Base-by-base conservation (phyloP, 1,140 invertebrate species). In the Halyomorpha halys region DNA sequence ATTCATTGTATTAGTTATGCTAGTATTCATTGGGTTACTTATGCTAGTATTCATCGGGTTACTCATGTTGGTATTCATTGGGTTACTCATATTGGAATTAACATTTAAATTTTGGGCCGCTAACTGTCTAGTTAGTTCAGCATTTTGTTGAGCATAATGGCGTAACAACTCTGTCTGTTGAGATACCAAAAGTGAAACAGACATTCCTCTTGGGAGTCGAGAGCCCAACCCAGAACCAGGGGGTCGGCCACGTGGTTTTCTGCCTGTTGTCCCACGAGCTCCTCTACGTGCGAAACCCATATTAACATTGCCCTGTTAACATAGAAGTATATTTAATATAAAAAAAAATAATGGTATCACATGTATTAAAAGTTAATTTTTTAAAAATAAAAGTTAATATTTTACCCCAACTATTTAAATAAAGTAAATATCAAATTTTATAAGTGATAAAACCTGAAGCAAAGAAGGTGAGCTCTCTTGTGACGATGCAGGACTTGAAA, bases 171-270 rank as follows among this genome's bases (percentile, higher is more conserved):
- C 30, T 4, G 30, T 34, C 18, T 60, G 27, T 19, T 30, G 59
- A 5, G 59, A 61, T 5, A 61, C n/a, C 4, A 61, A 39, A 14
- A 25, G 25, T 27, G 30, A 45, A 19, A 39, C 44, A 18, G 30
- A 16, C 59, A 45, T 61, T 61, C 45, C 45, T n/a, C 51, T 53
- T n/a, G 62, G 62, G 3, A 63, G 13, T 2, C 62, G 62, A 18
- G 62, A 44, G 4, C 21, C 25, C 8, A n/a, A 18, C 3, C 62
- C 19, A 27, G 62, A 54, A 27, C 44, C 44, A 30, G 62, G 62
- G 1, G 62, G 62, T n/a, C 62, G 21, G 9, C 62, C 62, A n/a
- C 62, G 47, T 23, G 62, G 62, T n/a, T 54, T 63, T 21, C 49
- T 44, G 16, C 19, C 19, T 23, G 62, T 11, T 30, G 23, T 49